Evolutionary conservation across 35 echinoderm and acorn worm genomes (phyloP).

Genomic region (Apostichopus japonicus): DNA sequence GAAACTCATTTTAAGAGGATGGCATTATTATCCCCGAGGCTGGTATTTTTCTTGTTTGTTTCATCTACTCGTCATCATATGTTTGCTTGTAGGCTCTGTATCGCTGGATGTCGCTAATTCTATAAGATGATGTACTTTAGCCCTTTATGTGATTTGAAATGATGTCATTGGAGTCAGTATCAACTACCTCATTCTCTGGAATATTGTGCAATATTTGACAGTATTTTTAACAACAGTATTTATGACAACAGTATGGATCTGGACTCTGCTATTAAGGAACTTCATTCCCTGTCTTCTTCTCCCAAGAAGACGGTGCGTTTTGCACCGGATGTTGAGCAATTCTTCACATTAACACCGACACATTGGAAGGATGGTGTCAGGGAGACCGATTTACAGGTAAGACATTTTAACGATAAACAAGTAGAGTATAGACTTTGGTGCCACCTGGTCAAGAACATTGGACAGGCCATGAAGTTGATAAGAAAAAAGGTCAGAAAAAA

Average conservation of each 20-base stretch:
- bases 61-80: neutral
- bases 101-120: neutral
- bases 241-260: constrained; percentile 40
- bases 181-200: neutral
- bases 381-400: constrained; percentile 51
- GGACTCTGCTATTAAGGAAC: constrained; percentile 42
- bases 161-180: neutral
- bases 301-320: constrained; percentile 51
- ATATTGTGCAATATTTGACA: constrained; percentile 4
- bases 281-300: constrained; percentile 33
- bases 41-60: neutral
- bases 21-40: neutral
- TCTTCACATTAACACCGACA: constrained; percentile 44
- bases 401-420: neutral
- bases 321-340: constrained; percentile 54
- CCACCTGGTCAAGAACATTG: no score
- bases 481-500: no score
- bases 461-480: no score
- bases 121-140: neutral
- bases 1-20: neutral
- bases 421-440: no score
- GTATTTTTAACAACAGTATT: neutral
- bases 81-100: neutral
- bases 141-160: neutral
- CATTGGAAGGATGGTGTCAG: constrained; percentile 40